Conservation (phyloP, 2,888 invertebrate genomes). For the Leucoma salicis region DNA sequence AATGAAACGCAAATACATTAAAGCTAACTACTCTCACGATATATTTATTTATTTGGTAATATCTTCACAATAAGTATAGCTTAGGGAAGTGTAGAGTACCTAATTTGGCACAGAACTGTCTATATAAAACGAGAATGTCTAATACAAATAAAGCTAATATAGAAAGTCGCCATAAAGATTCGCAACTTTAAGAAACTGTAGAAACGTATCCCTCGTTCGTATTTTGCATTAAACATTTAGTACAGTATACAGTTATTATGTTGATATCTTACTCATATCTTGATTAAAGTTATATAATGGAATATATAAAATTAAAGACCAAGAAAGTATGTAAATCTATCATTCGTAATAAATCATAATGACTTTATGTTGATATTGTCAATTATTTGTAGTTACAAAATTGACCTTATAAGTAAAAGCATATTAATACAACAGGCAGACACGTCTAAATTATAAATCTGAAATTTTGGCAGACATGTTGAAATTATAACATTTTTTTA, state of each 20-base stretch:
- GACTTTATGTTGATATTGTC: conserved; percentile 43
- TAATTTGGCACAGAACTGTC: conserved; percentile 73
- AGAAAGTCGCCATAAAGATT: conserved; percentile 26
- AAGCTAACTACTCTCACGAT: conserved; percentile 74
- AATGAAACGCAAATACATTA: conserved; percentile 72
- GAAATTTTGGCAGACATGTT: conserved; percentile 20
- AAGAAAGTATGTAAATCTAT: too few species aligned
- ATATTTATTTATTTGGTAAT: conserved; percentile 58
- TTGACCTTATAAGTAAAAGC: conserved; percentile 40
- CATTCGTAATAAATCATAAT: too few species aligned
- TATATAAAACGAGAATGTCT: conserved; percentile 28
- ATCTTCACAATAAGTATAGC: conserved; percentile 56
- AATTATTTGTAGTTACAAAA: conserved; percentile 43
- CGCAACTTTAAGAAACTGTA: conserved; percentile 1
- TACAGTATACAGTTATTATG: too few species aligned
- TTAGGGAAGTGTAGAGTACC: conserved; percentile 45
- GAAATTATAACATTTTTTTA: conserved; percentile 31
- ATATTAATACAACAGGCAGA: conserved; percentile 43
- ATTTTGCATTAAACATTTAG: too few species aligned
- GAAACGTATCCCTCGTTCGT: too few species aligned
- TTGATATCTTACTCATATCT: too few species aligned
- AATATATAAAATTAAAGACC: too few species aligned
- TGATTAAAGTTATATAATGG: too few species aligned
- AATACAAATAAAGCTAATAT: conserved; percentile 24
- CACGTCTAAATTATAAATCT: conserved; percentile 37